These are phyloP conservation scores for Syngnathus typhle DNA, from an alignment of 2,113 vertebrate genomes.

Conservation along the genomic window DNA sequence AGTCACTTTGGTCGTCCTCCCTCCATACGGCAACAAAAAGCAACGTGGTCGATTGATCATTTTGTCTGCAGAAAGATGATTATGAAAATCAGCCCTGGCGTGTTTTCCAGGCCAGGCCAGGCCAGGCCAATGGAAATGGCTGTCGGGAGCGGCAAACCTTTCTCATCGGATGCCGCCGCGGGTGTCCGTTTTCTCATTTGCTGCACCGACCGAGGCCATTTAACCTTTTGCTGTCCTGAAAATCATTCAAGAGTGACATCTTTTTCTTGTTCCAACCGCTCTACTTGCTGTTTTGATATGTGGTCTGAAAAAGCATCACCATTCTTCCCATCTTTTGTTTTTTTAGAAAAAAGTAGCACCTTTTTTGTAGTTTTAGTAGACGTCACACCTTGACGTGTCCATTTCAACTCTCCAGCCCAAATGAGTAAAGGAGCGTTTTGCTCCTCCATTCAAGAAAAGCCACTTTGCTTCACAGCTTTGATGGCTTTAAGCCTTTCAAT, in stretches of 20 bases:
- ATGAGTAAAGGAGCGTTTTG: background rate
- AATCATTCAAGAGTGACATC: background rate
- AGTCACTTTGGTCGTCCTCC: conserved; percentile 37
- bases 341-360: too few species aligned
- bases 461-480: conserved; percentile 1
- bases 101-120: conserved; percentile 8
- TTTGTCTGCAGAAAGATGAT: conserved; percentile 41
- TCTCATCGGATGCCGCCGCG: conserved; percentile 6
- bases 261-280: too few species aligned
- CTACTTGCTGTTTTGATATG: background rate
- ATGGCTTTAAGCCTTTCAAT: conserved; percentile 8
- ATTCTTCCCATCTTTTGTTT: too few species aligned
- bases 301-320: too few species aligned
- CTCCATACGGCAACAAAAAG: conserved; percentile 39
- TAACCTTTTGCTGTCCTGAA: background rate
- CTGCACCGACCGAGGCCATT: background rate
- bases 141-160: conserved; percentile 4
- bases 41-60: conserved; percentile 32
- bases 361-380: too few species aligned
- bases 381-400: background rate
- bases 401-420: background rate
- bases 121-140: conserved; percentile 10
- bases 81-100: conserved; percentile 28
- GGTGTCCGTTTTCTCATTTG: too few species aligned
- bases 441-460: background rate